A percentile compares a stretch with the other conserved stretches of the same genome.
phyloP scores from a whole-genome alignment of 1,140 invertebrate genomes.

The Mya arenaria region DNA sequence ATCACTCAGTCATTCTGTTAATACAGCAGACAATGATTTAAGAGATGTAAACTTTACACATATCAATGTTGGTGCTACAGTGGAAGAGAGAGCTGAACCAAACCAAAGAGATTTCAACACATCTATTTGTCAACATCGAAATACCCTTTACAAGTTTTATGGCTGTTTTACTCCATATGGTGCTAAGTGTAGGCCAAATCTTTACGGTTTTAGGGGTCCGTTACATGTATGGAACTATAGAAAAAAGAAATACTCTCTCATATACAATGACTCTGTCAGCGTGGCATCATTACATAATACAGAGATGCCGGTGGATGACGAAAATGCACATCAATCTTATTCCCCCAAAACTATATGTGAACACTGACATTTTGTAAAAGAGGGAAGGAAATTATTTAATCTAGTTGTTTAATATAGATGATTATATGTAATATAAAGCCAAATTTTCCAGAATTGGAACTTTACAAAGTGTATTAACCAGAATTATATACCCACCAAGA shows the following conservation, averaged over 20 bases:
- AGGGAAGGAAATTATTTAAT: not conserved
- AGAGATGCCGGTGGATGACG: not conserved
- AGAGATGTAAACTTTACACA: no score
- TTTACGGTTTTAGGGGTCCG: conserved; percentile 51
- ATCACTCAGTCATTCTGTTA: no score
- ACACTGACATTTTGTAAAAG: not conserved
- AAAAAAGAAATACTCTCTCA: conserved; percentile 4
- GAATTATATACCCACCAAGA: no score
- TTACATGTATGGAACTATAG: conserved; percentile 39
- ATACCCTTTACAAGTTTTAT: conserved; percentile 27
- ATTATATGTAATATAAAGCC: no score
- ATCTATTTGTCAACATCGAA: no score
- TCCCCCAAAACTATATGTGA: conserved; percentile 31
- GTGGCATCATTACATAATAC: not conserved
- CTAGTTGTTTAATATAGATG: no score
- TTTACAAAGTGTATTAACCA: no score
- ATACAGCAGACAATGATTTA: no score
- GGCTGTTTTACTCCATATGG: conserved; percentile 59
- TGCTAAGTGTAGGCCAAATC: conserved; percentile 45
- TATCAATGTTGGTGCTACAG: no score
- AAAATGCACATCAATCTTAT: conserved; percentile 22
- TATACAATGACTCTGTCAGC: conserved; percentile 46
- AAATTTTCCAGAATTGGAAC: no score
- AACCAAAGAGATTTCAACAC: no score
- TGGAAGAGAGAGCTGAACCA: no score